phyloP scores from a whole-genome alignment of 2,113 vertebrate species.

The Periophthalmodon schlosseri region DNA sequence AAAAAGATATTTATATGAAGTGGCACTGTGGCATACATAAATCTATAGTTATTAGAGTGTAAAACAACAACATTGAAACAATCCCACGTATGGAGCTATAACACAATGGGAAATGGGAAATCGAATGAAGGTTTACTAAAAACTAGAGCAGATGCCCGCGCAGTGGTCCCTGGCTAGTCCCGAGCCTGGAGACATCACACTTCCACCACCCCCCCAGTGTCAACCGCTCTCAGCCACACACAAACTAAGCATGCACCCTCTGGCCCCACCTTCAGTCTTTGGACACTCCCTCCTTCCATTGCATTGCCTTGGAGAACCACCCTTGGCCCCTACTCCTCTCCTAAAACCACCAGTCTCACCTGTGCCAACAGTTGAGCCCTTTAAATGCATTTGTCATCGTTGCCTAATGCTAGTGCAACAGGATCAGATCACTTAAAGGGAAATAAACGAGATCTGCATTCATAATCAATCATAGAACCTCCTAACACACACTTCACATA shows the following conservation, averaged over 20 bases:
- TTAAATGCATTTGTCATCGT: slow-evolving; percentile 38
- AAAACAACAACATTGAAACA: slow-evolving; percentile 2
- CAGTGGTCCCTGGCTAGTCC: slow-evolving; percentile 66
- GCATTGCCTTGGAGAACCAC: slow-evolving; percentile 3
- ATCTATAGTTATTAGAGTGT: not conserved
- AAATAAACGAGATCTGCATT: slow-evolving; percentile 43
- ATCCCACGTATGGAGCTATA: not conserved
- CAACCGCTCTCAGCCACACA: slow-evolving; percentile 42
- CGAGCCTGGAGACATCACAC: slow-evolving; percentile 56
- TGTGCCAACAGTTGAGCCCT: slow-evolving; percentile 25
- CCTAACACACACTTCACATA: slow-evolving; percentile 30
- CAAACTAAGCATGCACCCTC: slow-evolving; percentile 36
- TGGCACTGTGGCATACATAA: slow-evolving; percentile 38
- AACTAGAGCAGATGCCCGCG: slow-evolving; percentile 67
- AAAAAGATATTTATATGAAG: too few relatives aligned
- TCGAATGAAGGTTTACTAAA: slow-evolving; percentile 7
- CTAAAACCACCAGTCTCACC: slow-evolving; percentile 36
- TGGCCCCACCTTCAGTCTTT: slow-evolving; percentile 39
- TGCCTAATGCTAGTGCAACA: slow-evolving; percentile 18
- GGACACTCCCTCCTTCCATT: slow-evolving; percentile 35
- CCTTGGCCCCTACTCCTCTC: not conserved
- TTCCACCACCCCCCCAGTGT: slow-evolving; percentile 59
- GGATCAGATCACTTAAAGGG: slow-evolving; percentile 30
- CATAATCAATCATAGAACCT: slow-evolving; percentile 46
- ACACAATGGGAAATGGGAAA: not conserved